Base-by-base conservation (phyloP, 2,888 invertebrate genomes). In the Odontocolon sp. region DNA sequence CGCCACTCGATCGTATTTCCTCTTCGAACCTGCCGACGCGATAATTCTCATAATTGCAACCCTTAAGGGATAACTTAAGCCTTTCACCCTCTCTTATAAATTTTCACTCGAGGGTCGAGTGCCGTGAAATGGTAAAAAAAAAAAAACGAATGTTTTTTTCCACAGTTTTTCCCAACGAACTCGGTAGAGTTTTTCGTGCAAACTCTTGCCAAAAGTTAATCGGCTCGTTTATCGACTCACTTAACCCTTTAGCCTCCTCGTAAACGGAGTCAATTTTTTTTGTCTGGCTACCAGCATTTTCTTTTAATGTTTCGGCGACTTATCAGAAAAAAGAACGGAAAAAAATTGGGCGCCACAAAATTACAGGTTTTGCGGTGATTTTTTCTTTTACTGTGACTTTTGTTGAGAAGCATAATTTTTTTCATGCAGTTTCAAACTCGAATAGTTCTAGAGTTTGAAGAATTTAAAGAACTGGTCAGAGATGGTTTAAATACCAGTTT, bases 251-350 rank as follows among this genome's bases (percentile, higher is more conserved):
- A 23, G 52, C 61, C 63, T 57, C 21, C 71, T 68, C 74, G 54
- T 83, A 68, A 85, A 66, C 63, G 78, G 38, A 85, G 81, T 84
- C 80, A 81, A 72, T 42, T 42, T 50, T 77, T 84, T 81, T 80
- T 42, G 11, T 21, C 23, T 16, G 16, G 18, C 0, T 28, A 67
- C 63, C 69, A 67, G 21, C 64, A 64, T 59, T 31, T 38, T 52
- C 26, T 28, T 18, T 23, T 23, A 1, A 14, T 36, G 40, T 14
- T 28, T 21, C 26, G 26, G 11, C 26, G 23, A 23, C 14, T 16
- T 16, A 21, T 8, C 14, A 70, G 56, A 28, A 42, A 14, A 18
- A 36, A 8, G 21, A 2, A 6, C 5, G 21, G 16, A 67, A 72
- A 77, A 75, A 67, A 36, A 11, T 42, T 40, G 23, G 57, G 57